Conservation (phyloP, 1,140 invertebrate genomes). For the Goniozus legneri region DNA sequence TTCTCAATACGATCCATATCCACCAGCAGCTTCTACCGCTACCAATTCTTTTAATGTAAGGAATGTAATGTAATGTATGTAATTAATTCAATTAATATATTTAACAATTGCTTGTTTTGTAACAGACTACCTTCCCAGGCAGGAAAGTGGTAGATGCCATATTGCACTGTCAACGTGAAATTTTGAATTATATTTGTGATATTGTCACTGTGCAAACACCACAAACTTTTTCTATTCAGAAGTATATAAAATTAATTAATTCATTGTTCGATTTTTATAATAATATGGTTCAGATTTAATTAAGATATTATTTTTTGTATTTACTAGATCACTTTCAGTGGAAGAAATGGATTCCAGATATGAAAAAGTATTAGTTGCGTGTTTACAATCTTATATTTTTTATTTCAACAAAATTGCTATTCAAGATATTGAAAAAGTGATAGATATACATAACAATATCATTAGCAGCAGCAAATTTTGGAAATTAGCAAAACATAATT, state of each 20-base stretch:
- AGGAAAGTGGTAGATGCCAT: slow-evolving; percentile 70
- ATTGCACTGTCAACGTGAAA: slow-evolving; percentile 72
- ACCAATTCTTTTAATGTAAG: slow-evolving; percentile 64
- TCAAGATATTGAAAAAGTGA: slow-evolving; percentile 54
- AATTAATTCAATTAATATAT: background rate
- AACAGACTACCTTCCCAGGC: slow-evolving; percentile 65
- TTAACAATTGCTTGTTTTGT: slow-evolving; percentile 17
- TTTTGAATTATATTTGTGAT: slow-evolving; percentile 67
- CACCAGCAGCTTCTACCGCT: slow-evolving; percentile 74
- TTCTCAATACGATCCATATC: slow-evolving; percentile 77
- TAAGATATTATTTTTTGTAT: slow-evolving; percentile 18
- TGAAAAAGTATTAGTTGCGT: slow-evolving; percentile 64
- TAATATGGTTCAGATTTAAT: slow-evolving; percentile 14
- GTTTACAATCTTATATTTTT: slow-evolving; percentile 64
- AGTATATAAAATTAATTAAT: slow-evolving; percentile 18
- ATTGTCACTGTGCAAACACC: slow-evolving; percentile 69
- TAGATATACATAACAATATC: slow-evolving; percentile 55
- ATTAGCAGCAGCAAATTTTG: slow-evolving; percentile 68
- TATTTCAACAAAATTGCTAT: slow-evolving; percentile 58
- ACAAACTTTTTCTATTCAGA: slow-evolving; percentile 52
- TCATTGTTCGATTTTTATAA: slow-evolving; percentile 15
- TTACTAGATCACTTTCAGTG: slow-evolving; percentile 50
- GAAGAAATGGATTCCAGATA: slow-evolving; percentile 76
- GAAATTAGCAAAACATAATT: slow-evolving; percentile 64
- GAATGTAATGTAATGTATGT: background rate